Evolutionary conservation across 1,140 invertebrate species (phyloP).

Genomic region (Drosophila repletoides): DNA sequence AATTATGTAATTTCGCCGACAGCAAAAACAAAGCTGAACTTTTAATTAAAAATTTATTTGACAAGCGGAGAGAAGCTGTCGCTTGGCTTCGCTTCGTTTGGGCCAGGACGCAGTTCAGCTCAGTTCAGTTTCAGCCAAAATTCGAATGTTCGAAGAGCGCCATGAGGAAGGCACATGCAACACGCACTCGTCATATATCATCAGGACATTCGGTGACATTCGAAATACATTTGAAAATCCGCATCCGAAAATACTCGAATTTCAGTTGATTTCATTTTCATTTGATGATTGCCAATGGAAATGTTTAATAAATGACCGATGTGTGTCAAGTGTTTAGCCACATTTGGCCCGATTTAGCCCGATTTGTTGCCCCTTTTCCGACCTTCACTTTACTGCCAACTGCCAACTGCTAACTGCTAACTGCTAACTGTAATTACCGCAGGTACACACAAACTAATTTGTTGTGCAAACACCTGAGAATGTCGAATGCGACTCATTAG

Average conservation of each 20-base stretch:
- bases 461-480: conserved; percentile 10
- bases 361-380: background rate
- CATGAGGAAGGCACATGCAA: too few relatives aligned
- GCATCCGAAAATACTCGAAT: background rate
- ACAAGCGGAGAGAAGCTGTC: conserved; percentile 12
- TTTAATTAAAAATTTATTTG: conserved; percentile 53
- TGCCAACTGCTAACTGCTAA: too few relatives aligned
- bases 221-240: background rate
- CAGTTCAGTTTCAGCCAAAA: background rate
- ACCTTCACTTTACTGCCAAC: too few relatives aligned
- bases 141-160: background rate
- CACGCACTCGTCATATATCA: too few relatives aligned
- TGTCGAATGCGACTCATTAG: conserved; percentile 2
- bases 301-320: conserved; percentile 23
- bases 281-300: background rate
- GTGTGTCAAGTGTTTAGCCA: conserved; percentile 10
- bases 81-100: conserved; percentile 1
- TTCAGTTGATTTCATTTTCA: background rate
- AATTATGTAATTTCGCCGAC: conserved; percentile 34
- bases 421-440: background rate
- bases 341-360: background rate
- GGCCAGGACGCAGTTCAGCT: too few relatives aligned
- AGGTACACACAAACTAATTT: background rate
- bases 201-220: background rate
- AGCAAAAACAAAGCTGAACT: conserved; percentile 8